A percentile compares a stretch with the other conserved stretches of the same genome.
These are phyloP conservation scores for Halcyon leucocephala DNA, from an alignment of 2,797 vertebrate species.

Conservation along the genomic window DNA sequence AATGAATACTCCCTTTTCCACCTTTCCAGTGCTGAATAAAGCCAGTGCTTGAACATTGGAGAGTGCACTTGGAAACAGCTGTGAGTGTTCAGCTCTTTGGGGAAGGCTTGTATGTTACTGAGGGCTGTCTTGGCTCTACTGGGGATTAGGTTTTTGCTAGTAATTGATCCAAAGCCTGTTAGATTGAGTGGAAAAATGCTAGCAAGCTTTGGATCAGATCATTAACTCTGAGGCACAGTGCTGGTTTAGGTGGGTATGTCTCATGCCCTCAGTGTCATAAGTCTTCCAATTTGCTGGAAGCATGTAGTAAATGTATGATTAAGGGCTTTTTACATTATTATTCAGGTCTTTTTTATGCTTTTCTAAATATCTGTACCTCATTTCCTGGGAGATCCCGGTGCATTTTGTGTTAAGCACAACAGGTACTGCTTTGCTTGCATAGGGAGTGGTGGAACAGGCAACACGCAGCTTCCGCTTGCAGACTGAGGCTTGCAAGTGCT, in stretches of 20 bases:
- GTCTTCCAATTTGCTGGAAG: not conserved
- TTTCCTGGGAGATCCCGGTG: not conserved
- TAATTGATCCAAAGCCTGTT: not conserved
- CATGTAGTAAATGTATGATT: not conserved
- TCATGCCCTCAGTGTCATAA: not conserved
- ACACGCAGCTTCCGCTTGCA: not conserved
- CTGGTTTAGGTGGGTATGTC: not conserved
- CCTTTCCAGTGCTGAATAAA: not conserved
- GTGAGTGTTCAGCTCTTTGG: not conserved
- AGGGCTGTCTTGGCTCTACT: not conserved
- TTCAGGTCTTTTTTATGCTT: not conserved
- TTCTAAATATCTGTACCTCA: not conserved
- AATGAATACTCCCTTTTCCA: not conserved
- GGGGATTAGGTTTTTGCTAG: not conserved
- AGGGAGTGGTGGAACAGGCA: not conserved
- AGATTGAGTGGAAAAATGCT: not conserved
- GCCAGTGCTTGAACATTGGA: not conserved
- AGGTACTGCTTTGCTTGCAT: not conserved
- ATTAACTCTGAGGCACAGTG: not conserved
- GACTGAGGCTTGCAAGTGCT: not conserved
- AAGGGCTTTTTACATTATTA: not conserved
- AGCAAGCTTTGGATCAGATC: not conserved
- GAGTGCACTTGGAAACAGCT: not conserved
- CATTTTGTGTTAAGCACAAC: not conserved
- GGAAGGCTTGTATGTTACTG: not conserved